A percentile compares a stretch with the other conserved stretches of the same genome.
These are phyloP conservation scores for Cephus sareptanus DNA, from an alignment of 2,888 invertebrate genomes.

Conservation along the genomic window DNA sequence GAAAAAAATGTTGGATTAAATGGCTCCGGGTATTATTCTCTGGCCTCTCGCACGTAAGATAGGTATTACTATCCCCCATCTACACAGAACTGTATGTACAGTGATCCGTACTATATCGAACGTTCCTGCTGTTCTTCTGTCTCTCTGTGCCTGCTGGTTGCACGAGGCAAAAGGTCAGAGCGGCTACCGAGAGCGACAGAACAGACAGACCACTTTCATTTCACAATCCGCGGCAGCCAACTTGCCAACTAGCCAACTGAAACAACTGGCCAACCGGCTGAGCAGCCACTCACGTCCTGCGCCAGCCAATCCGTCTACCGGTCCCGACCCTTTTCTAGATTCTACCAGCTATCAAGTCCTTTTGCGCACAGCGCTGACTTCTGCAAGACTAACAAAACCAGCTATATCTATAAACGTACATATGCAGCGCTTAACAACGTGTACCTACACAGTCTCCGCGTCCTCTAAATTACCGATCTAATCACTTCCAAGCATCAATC, in stretches of 20 bases:
- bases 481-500: not conserved
- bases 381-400: not conserved
- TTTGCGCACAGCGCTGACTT: not conserved
- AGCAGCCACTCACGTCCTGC: slow-evolving; percentile 10
- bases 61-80: not conserved
- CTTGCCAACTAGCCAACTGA: not conserved
- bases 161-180: slow-evolving; percentile 45
- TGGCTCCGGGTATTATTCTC: slow-evolving; percentile 12
- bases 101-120: not conserved
- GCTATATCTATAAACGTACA: not conserved
- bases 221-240: slow-evolving; percentile 36
- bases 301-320: not conserved
- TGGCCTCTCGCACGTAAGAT: not conserved
- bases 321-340: not conserved
- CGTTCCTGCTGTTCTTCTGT: not conserved
- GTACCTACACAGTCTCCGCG: not conserved
- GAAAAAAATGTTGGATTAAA: slow-evolving; percentile 39
- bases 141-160: slow-evolving; percentile 5
- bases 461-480: not conserved
- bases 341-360: not conserved
- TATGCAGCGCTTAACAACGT: not conserved
- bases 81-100: not conserved
- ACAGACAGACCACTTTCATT: slow-evolving; percentile 42
- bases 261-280: not conserved
- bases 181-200: slow-evolving; percentile 38